Evolutionary conservation across 2,113 vertebrate species (phyloP), one percentile per base, ranked within the genome.

Genomic region (Herpetotheres cachinnans): DNA sequence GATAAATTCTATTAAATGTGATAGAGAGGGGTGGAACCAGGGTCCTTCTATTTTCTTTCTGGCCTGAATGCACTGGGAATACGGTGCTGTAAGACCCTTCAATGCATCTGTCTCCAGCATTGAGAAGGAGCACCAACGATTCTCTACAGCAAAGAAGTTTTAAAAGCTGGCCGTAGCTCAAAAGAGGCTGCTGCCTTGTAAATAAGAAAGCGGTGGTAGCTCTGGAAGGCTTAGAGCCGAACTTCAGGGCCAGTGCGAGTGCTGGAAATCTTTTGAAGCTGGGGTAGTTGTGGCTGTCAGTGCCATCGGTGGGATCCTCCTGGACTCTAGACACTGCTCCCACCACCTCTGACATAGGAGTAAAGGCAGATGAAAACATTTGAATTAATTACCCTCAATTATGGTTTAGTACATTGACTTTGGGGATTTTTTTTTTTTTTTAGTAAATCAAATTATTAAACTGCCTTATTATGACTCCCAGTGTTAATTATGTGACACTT

Each of bases 191-290:
- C 66, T 73, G 34, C 16, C 13, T 40, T 72, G 32, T 36, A n/a
- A 49, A 16, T 32, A 49, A 34, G n/a, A 24, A 15, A 47, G 3
- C 8, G 6, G 7, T 32, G 13, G 14, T 26, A 69, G 26, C 19
- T 63, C 44, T 55, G 27, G 13, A 86, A 65, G 49, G 8, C 27
- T 29, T 40, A 66, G 29, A 66, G 21, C 4, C 2, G 2, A 79
- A 61, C 7, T 10, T 73, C 22, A 18, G 6, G 1, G 0, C 29
- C 24, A 5, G 16, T 62, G 13, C 0, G 0, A 73, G 4, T 9
- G 30, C 10, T 29, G 30, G 40, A 46, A 44, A 49, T 16, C 10
- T 71, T 50, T 24, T 46, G 50, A 74, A n/a, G 7, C 9, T 0
- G 5, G 10, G 3, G 14, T 24, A 62, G 9, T 9, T 50, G 14